Base-by-base conservation (phyloP, 2,888 invertebrate genomes). In the Bruchidius siliquastri region DNA sequence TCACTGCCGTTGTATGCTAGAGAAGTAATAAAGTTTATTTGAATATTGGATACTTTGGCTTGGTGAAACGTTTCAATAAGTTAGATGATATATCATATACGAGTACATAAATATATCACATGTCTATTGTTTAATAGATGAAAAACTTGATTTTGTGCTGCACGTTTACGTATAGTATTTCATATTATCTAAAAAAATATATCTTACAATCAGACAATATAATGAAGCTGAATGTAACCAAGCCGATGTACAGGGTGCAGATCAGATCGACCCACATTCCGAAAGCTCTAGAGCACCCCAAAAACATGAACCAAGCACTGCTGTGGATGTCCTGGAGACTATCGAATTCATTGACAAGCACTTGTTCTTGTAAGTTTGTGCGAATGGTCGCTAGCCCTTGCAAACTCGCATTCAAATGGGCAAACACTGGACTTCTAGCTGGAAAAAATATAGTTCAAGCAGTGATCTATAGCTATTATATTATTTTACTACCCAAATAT, bases 341-440 rank as follows among this genome's bases (percentile, higher is more conserved):
- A 80, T 91, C 90, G 80, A 91, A 91, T 77, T 90, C 90, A 69
- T 85, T 84, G 20, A 88, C 87, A 70, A 94, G 88, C 67, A 89
- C 86, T 26, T 88, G 84, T 83, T 92, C 90, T 0, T 90, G 91
- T 30, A 88, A 87, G 79, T 91, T 92, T 0, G 92, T 91, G 77
- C 94, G 87, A 20, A 95, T 92, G 0, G 93, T 93, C n/a, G 91
- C 88, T 22, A 94, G 84, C 1, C 94, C 94, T 84, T 92, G 90
- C 2, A 94, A 85, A 0, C 92, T 90, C n/a, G 92, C 90, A 79
- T 90, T 92, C 71, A 93, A 85, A 81, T 94, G 93, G 0, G 90
- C 89, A 84, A 92, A 94, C 0, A 94, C 90, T 0, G 94, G 94
- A 81, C 92, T 93, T 89, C 88, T 87, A 88, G 92, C 95, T 94